Base-by-base conservation (phyloP, 2,797 vertebrate species). In the Peromyscus nudipes region DNA sequence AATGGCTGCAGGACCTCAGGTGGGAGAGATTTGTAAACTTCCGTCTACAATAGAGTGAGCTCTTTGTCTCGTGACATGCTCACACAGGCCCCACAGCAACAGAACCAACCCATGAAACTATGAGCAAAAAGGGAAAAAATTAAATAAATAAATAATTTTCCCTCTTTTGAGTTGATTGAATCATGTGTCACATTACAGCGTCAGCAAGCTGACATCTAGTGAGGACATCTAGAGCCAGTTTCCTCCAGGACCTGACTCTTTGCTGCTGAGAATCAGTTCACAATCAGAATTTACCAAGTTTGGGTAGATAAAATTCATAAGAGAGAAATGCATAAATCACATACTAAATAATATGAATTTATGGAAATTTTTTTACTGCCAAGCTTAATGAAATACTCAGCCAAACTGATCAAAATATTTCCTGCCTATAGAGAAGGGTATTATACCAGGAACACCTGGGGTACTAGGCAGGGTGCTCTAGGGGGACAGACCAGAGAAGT, bases 281-380 rank as follows among this genome's bases (percentile, higher is more conserved):
- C 52, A 55, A 55, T 25, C 46, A 79, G 55, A 96, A 49, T 12
- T 82, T 67, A 79, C 65, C 84, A 96, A 82, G 90, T 19, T 90
- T 65, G 62, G 14, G 69, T 23, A 46, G 43, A 67, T 92, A 40
- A 94, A 96, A 92, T 23, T 0, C 77, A 2, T 71, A 81, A 91
- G 57, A 94, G 27, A 60, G 16, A 34, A 91, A 67, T 57, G 19
- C 55, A 87, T 90, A 94, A 96, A 84, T 93, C 62, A 86, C 23
- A 75, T 52, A 5, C 37, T 84, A 80, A 96, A 37, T 31, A 55
- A 19, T 67, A 92, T 85, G 90, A 92, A 90, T 79, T 88, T 89
- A 89, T 10, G 79, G 46, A 73, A 94, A 21, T 37, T 92, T 75
- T 84, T 94, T 94, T 71, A 85, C 46, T 94, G 55, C 40, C 73